Conservation (phyloP, 2,113 vertebrate species). For the Alligator mississippiensis region DNA sequence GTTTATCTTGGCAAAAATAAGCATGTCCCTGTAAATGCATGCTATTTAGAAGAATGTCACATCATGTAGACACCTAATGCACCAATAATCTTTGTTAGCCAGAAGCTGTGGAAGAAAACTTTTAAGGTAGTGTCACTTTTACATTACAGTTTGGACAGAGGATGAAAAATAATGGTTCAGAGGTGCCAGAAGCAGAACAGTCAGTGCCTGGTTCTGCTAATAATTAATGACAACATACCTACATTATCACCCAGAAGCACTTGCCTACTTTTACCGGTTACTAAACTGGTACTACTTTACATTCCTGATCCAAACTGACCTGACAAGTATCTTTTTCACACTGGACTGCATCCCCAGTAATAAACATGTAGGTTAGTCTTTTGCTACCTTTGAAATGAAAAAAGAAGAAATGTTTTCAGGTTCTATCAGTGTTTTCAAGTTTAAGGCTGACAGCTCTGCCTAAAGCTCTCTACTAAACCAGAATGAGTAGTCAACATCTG, state of each 20-base stretch:
- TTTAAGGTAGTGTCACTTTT: not conserved
- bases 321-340: not conserved
- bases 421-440: slow-evolving; percentile 25
- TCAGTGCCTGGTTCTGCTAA: not conserved
- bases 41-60: not conserved
- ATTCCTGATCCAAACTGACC: not conserved
- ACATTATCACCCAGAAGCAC: slow-evolving; percentile 43
- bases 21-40: not conserved
- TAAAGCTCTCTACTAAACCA: slow-evolving; percentile 56
- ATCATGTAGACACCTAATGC: not conserved
- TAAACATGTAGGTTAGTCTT: not conserved
- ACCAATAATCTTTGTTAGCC: not conserved
- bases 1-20: not conserved
- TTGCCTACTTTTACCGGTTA: not conserved
- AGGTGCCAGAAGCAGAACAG: not conserved
- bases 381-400: not conserved
- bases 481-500: slow-evolving; percentile 68
- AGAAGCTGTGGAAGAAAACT: not conserved
- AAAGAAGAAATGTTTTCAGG: not conserved
- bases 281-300: not conserved
- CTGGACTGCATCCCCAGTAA: not conserved
- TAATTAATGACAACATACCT: slow-evolving; percentile 43
- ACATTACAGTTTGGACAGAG: not conserved
- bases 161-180: not conserved
- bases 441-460: slow-evolving; percentile 49